phyloP scores from a whole-genome alignment of 1,140 invertebrate species.

The Trigoniulus corallinus region DNA sequence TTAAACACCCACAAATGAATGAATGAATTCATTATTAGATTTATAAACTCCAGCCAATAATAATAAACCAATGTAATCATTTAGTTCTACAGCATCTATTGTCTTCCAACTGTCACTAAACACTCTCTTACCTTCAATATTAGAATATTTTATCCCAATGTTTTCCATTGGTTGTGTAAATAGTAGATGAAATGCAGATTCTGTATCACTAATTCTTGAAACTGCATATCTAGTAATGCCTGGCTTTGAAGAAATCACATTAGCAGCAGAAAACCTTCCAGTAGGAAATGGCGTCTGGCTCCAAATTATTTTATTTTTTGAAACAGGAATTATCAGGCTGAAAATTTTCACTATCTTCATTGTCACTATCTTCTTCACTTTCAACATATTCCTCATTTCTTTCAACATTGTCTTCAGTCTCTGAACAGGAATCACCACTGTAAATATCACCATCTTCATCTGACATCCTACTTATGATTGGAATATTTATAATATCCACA shows the following conservation, averaged over 20 bases:
- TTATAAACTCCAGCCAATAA: not conserved
- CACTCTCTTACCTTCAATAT: not conserved
- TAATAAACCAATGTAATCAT: not conserved
- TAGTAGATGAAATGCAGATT: not conserved
- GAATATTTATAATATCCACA: no score
- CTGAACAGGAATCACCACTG: not conserved
- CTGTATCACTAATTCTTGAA: not conserved
- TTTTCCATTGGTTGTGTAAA: not conserved
- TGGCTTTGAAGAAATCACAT: not conserved
- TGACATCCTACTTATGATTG: not conserved
- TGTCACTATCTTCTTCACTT: not conserved
- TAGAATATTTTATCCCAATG: not conserved
- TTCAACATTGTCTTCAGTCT: not conserved
- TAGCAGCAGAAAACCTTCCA: not conserved
- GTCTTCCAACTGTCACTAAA: not conserved
- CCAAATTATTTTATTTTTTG: not conserved
- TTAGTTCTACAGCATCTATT: not conserved
- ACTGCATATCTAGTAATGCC: not conserved
- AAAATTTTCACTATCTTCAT: not conserved
- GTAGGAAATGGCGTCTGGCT: not conserved
- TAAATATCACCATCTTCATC: not conserved
- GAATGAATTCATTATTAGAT: not conserved
- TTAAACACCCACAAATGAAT: no score
- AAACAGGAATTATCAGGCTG: not conserved
- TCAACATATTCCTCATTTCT: not conserved